These are phyloP conservation scores for Anas platyrhynchos DNA, from an alignment of 2,113 vertebrate species.

Conservation along the genomic window DNA sequence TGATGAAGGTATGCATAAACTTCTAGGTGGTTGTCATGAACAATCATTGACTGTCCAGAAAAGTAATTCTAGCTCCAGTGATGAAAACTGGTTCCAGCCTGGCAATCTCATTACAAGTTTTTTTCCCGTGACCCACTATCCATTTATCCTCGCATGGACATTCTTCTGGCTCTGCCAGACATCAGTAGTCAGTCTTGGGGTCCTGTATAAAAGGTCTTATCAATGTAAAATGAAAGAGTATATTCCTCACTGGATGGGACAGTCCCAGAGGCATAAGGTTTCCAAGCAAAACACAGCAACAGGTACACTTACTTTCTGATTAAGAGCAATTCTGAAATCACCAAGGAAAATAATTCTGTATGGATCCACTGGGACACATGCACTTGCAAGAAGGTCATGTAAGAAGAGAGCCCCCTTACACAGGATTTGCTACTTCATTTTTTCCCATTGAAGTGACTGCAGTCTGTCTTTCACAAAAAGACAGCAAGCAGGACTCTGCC, in stretches of 20 bases:
- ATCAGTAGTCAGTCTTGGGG: background rate
- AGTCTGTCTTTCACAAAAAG: background rate
- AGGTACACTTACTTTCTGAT: background rate
- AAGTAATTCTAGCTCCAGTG: background rate
- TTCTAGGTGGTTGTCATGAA: background rate
- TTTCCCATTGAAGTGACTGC: background rate
- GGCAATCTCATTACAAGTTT: background rate
- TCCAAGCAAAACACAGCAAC: background rate
- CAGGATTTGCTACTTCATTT: background rate
- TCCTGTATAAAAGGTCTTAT: background rate
- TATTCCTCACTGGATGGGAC: background rate
- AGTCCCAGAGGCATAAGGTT: background rate
- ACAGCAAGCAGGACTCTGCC: background rate
- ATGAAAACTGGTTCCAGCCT: background rate
- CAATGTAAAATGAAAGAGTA: background rate
- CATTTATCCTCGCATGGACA: background rate
- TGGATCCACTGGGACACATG: background rate
- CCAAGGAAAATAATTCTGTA: background rate
- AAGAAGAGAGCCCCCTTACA: background rate
- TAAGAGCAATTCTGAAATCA: background rate
- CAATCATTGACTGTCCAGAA: background rate
- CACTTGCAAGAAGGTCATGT: background rate
- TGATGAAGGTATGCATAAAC: background rate
- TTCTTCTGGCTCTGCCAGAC: background rate
- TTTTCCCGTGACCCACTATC: background rate